phyloP scores from a whole-genome alignment of 2,113 vertebrate species.

The Danio rerio region GRCz12tu NC_133190.1:32216001-32216500 shows the following conservation, averaged over 20 bases:
- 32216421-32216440: slow-evolving; percentile 38
- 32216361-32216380: slow-evolving; percentile 84
- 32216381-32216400: slow-evolving; percentile 67
- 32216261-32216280: slow-evolving; percentile 79
- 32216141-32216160: slow-evolving; percentile 57
- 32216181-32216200: slow-evolving; percentile 70
- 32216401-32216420: slow-evolving; percentile 62
- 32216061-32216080: slow-evolving; percentile 78
- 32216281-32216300: slow-evolving; percentile 68
- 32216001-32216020: slow-evolving; percentile 59
- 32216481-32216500: slow-evolving; percentile 33
- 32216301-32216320: slow-evolving; percentile 36
- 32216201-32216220: slow-evolving; percentile 78
- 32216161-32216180: slow-evolving; percentile 62
- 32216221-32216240: slow-evolving; percentile 83
- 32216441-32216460: slow-evolving; percentile 38
- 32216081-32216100: slow-evolving; percentile 85
- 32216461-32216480: slow-evolving; percentile 63
- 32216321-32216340: slow-evolving; percentile 58
- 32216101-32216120: slow-evolving; percentile 64
- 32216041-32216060: slow-evolving; percentile 65
- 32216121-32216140: slow-evolving; percentile 66
- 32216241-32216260: slow-evolving; percentile 83
- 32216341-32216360: slow-evolving; percentile 66
- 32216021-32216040: slow-evolving; percentile 73